Conservation (phyloP, 1,140 invertebrate species). For the Cydia splendana region DNA sequence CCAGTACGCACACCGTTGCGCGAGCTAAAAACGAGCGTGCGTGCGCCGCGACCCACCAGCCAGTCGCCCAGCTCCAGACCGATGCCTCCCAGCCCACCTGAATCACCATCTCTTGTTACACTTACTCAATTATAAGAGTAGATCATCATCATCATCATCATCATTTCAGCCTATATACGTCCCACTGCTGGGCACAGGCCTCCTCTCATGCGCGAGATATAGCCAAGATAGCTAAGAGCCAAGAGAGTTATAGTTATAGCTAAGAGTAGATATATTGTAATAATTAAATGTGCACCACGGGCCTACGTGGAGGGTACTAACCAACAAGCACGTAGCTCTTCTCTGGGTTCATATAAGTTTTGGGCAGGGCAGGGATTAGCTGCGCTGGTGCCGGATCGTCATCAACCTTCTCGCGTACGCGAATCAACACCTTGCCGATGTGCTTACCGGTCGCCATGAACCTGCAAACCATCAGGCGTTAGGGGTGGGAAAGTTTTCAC, state of each 20-base stretch:
- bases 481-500: no score
- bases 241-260: no score
- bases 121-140: no score
- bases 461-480: constrained; percentile 53
- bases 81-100: constrained; percentile 96
- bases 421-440: constrained; percentile 96
- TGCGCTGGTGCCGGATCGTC: constrained; percentile 73
- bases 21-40: constrained; percentile 92
- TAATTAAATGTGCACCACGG: no score
- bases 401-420: constrained; percentile 90
- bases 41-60: constrained; percentile 93
- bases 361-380: constrained; percentile 87
- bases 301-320: constrained; percentile 34
- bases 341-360: constrained; percentile 89
- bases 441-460: constrained; percentile 98
- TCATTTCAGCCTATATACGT: no score
- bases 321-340: constrained; percentile 76
- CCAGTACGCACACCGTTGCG: constrained; percentile 92
- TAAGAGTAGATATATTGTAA: no score
- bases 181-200: no score
- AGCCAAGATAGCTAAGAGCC: no score
- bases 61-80: constrained; percentile 95
- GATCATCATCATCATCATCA: no score
- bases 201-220: no score
- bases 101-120: neutral